These are phyloP conservation scores for Lysandra coridon DNA, from an alignment of 2,888 invertebrate genomes.

Conservation along the genomic window DNA sequence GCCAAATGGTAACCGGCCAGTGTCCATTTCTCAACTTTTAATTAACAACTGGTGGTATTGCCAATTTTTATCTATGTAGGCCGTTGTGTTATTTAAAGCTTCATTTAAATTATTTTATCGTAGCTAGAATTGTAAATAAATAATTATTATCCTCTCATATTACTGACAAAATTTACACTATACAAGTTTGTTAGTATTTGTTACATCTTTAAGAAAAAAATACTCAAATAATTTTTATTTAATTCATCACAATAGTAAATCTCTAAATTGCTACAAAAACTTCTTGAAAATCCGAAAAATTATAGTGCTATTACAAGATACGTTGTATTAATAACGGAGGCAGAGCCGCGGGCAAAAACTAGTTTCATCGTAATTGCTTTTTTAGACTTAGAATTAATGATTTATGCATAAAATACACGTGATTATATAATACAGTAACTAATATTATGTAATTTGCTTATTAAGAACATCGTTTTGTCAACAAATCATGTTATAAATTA, in stretches of 20 bases:
- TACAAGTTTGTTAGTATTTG: no score
- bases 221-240: no score
- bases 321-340: background rate
- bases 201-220: no score
- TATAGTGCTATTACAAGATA: background rate
- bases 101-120: background rate
- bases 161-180: background rate
- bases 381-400: no score
- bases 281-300: no score
- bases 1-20: background rate
- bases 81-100: background rate
- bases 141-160: background rate
- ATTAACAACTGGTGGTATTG: background rate
- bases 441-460: no score
- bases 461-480: no score
- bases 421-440: no score
- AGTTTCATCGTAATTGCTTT: background rate
- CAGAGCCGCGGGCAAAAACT: background rate
- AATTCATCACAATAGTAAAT: no score
- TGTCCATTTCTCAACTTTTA: background rate
- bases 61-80: background rate
- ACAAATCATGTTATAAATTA: no score
- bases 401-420: no score
- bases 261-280: no score
- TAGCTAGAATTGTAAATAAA: background rate